phyloP scores from a whole-genome alignment of 2,888 invertebrate species.

The Drosophila imparisetae region DNA sequence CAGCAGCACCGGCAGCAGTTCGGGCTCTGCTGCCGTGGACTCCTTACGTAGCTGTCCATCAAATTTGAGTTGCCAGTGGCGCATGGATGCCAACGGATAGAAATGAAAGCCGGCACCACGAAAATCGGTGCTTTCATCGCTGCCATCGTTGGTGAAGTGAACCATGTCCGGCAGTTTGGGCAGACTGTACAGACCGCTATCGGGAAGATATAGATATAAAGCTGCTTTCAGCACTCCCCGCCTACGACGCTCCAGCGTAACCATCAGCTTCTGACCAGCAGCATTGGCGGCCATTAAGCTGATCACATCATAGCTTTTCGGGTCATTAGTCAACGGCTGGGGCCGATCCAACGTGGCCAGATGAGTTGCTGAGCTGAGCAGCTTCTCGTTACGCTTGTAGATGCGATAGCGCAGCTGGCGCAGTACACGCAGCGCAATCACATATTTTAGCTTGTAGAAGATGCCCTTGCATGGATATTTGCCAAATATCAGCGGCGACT shows the following conservation, averaged over 20 bases:
- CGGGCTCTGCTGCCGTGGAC: slow-evolving; percentile 61
- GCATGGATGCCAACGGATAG: slow-evolving; percentile 90
- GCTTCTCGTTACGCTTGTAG: slow-evolving; percentile 75
- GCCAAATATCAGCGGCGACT: slow-evolving; percentile 85
- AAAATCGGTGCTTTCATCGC: slow-evolving; percentile 86
- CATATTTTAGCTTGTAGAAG: slow-evolving; percentile 86
- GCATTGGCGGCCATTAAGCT: slow-evolving; percentile 89
- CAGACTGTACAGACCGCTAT: slow-evolving; percentile 88
- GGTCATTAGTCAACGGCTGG: slow-evolving; percentile 85
- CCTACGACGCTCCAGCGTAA: slow-evolving; percentile 89
- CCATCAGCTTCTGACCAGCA: slow-evolving; percentile 88
- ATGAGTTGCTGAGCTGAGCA: slow-evolving; percentile 61
- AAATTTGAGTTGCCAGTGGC: slow-evolving; percentile 89
- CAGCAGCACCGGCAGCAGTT: slow-evolving; percentile 87
- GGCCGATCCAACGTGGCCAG: slow-evolving; percentile 85
- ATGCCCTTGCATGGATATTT: slow-evolving; percentile 86
- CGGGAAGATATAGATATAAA: slow-evolving; percentile 89
- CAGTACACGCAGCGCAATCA: slow-evolving; percentile 85
- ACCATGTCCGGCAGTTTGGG: slow-evolving; percentile 90
- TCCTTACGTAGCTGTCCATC: slow-evolving; percentile 87
- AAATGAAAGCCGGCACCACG: slow-evolving; percentile 90
- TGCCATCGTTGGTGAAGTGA: slow-evolving; percentile 85
- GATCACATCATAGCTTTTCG: slow-evolving; percentile 89
- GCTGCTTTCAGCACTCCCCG: slow-evolving; percentile 88
- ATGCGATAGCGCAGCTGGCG: slow-evolving; percentile 83